Evolutionary conservation across 2,888 invertebrate genomes (phyloP).

Genomic region (Syrphus vitripennis): DNA sequence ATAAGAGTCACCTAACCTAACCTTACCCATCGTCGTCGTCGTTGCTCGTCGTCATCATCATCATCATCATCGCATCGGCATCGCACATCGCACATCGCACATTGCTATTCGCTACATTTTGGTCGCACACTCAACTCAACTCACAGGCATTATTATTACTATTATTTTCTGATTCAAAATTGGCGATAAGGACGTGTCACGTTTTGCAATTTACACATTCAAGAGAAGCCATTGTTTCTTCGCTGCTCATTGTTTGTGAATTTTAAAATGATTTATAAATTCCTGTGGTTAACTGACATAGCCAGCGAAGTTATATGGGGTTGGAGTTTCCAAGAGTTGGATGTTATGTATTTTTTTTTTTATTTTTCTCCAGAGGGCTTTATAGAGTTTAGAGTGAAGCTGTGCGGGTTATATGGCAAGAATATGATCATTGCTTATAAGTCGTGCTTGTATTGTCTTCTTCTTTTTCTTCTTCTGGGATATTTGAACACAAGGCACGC

Average conservation of each 20-base stretch:
- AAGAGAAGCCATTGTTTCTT: conserved; percentile 72
- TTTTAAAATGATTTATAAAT: conserved; percentile 70
- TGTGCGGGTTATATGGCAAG: conserved; percentile 48
- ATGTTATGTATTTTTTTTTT: background rate
- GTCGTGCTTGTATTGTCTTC: conserved; percentile 63
- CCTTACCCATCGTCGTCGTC: background rate
- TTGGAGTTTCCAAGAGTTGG: background rate
- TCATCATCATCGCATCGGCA: conserved; percentile 1
- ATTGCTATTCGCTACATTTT: conserved; percentile 32
- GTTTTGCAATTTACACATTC: conserved; percentile 81
- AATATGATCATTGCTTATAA: conserved; percentile 52
- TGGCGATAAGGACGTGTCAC: conserved; percentile 81
- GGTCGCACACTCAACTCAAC: conserved; percentile 53
- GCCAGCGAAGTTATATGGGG: conserved; percentile 1
- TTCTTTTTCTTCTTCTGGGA: too few relatives aligned
- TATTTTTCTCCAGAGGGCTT: background rate
- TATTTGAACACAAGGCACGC: conserved; percentile 8
- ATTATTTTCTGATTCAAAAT: conserved; percentile 80
- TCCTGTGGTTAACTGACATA: conserved; percentile 66
- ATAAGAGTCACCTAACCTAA: conserved; percentile 26
- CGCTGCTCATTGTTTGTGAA: conserved; percentile 59
- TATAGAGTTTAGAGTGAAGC: conserved; percentile 25
- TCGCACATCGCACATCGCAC: conserved; percentile 3
- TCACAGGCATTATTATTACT: conserved; percentile 72
- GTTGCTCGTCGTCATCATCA: background rate